Evolutionary conservation across 2,888 invertebrate genomes (phyloP), one percentile per base, ranked within the genome.

Genomic region (Drosophila mimica): DNA sequence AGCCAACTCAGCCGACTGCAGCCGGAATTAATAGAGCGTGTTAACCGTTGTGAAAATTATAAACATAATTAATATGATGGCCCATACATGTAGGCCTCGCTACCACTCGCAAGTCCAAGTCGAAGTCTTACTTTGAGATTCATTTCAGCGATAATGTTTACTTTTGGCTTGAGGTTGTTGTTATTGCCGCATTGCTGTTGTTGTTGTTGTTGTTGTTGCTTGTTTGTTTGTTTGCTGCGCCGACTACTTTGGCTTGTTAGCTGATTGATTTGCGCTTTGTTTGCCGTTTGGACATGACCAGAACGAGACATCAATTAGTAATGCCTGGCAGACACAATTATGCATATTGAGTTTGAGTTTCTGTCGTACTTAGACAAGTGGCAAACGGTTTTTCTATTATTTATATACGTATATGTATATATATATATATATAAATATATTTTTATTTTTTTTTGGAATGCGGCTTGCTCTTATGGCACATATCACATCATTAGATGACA

Each of bases 31-130:
- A 90, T 90, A 90, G 90, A 90, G 90, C 90, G 91, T 89, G 83
- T 90, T 91, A 91, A 90, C 91, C 83, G 90, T 91, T 90, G 90
- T 84, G 90, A 90, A 88, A 88, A 88, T 90, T 84, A 89, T 83
- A 88, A 90, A 88, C 81, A 88, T 90, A 84, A 90, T 90, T 90
- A 88, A 88, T 89, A 90, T 83, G 86, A 78, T 86, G 88, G 81
- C 81, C 81, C 72, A 80, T 72, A 76, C 76, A 60, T 49, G 77
- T 54, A 63, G 46, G 36, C 28, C 8, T 28, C 25, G 28, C 28
- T 38, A 56, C 60, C 53, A 58, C 64, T 36, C 46, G 28, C 70
- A 56, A 76, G 64, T 56, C 59, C 56, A 60, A 72, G 58, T 59
- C 64, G 31, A 36, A 70, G 70, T 70, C 80, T 40, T 71, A 64